Evolutionary conservation across 2,113 vertebrate species (phyloP), one percentile per base, ranked within the genome.

Genomic region (Gallinago media): DNA sequence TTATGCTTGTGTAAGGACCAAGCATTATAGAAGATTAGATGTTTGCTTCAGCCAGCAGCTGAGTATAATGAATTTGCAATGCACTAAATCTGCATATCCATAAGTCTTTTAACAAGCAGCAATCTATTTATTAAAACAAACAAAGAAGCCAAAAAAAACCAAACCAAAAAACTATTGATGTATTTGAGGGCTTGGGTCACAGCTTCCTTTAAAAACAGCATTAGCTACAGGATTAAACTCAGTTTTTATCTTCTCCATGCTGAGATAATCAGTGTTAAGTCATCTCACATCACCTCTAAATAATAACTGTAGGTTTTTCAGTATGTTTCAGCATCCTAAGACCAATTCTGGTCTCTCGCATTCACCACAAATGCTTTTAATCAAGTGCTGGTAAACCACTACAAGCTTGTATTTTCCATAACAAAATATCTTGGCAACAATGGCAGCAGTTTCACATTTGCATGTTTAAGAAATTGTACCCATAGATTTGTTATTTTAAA

Each of bases 381-480:
- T 49, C 40, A 78, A 88, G 9, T 94, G 18, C 73, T 85, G 32
- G 61, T 85, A 92, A 93, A 91, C 54, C 47, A 62, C 44, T 79
- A 76, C 72, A 84, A 88, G 26, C 50, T 76, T 85, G 31, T 89
- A 38, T 17, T 72, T 87, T 95, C 91, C 56, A 17, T 85, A 92
- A 36, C 15, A 80, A 91, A 95, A 16, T 72, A 44, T 70, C 71
- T 76, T 91, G 47, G 38, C 62, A 95, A 29, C 34, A 85, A 21
- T 63, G 54, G 26, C 87, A 93, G 21, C 56, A 87, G 26, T 59
- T 89, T 94, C 86, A 44, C 62, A 58, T 83, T 95, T 78, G 50
- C 70, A 38, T 49, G 31, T 65, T 96, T 88, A 88, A 82, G 94
- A 91, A 95, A 95, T 54, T 75, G 55, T 88, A 88, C 83, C 90